These are phyloP conservation scores for Cydia splendana DNA, from an alignment of 1,140 invertebrate genomes.

Conservation along the genomic window DNA sequence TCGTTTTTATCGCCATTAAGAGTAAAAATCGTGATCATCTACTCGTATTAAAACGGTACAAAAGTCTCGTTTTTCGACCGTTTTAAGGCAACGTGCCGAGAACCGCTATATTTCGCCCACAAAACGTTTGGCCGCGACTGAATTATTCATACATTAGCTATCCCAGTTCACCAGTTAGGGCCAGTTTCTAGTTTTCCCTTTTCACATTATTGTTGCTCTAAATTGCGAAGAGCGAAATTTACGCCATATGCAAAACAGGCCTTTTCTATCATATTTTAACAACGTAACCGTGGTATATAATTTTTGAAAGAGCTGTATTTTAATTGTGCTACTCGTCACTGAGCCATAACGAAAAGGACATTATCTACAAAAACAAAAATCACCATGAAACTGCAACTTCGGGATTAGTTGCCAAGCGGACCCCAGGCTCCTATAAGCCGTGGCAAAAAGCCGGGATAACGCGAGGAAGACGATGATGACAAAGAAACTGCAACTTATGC, in stretches of 20 bases:
- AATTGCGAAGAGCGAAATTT: background rate
- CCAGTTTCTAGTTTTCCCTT: slow-evolving; percentile 12
- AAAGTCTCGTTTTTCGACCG: slow-evolving; percentile 17
- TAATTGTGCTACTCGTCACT: too few species aligned
- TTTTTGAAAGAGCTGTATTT: too few species aligned
- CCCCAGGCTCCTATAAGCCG: too few species aligned
- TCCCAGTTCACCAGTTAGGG: slow-evolving; percentile 27
- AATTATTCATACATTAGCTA: slow-evolving; percentile 28
- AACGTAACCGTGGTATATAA: too few species aligned
- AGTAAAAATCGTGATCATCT: slow-evolving; percentile 5
- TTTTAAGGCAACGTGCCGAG: background rate
- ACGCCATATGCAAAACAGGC: background rate
- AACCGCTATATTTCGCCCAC: slow-evolving; percentile 22
- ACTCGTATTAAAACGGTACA: slow-evolving; percentile 30
- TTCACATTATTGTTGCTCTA: background rate
- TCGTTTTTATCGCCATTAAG: background rate
- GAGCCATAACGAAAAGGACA: too few species aligned
- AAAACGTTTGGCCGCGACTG: slow-evolving; percentile 1
- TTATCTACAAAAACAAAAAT: too few species aligned
- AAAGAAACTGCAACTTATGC: too few species aligned
- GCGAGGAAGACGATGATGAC: too few species aligned
- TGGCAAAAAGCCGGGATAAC: too few species aligned
- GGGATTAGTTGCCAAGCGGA: too few species aligned
- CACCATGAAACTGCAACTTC: too few species aligned
- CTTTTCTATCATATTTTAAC: background rate